phyloP scores from a whole-genome alignment of 53 echinoderm and acorn worm genomes.

The Echinometra lucunter region DNA sequence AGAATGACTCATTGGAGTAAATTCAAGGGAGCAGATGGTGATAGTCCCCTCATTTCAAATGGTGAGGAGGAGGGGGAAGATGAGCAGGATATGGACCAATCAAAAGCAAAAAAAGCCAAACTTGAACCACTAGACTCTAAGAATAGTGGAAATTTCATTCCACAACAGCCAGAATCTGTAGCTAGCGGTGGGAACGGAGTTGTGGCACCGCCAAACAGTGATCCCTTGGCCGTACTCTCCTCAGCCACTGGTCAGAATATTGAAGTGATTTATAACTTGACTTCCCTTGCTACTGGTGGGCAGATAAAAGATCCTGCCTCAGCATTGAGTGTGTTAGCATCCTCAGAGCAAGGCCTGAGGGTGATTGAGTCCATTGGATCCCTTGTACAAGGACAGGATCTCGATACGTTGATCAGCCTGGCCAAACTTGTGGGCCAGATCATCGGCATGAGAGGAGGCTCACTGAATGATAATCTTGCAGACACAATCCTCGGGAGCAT shows the following conservation, averaged over 20 bases:
- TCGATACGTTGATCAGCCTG: conserved; percentile 49
- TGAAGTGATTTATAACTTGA: conserved; percentile 68
- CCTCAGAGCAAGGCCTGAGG: conserved; percentile 55
- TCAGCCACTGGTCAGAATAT: conserved; percentile 61
- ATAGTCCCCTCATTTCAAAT: conserved; percentile 13
- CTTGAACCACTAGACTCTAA: neutral
- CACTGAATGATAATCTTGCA: conserved; percentile 55
- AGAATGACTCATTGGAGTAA: conserved; percentile 64
- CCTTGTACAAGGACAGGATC: conserved; percentile 59
- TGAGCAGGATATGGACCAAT: neutral
- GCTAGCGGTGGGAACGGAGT: neutral
- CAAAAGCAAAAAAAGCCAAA: conserved; percentile 57
- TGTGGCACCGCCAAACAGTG: neutral
- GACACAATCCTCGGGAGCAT: conserved; percentile 66
- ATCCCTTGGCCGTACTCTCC: conserved; percentile 54
- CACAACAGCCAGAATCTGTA: neutral
- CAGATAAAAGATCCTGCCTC: conserved; percentile 64
- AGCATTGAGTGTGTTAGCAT: conserved; percentile 54
- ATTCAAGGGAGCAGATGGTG: conserved; percentile 25
- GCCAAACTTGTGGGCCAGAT: conserved; percentile 54
- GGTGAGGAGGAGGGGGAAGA: conserved; percentile 35
- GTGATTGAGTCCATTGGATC: conserved; percentile 63
- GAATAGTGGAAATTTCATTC: conserved; percentile 29
- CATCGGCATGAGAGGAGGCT: conserved; percentile 53
- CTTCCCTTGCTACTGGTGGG: conserved; percentile 65